A percentile compares a stretch with the other conserved stretches of the same genome.
Conservation (phyloP, 2,113 vertebrate genomes). For the Protomyctophum bolini region DNA sequence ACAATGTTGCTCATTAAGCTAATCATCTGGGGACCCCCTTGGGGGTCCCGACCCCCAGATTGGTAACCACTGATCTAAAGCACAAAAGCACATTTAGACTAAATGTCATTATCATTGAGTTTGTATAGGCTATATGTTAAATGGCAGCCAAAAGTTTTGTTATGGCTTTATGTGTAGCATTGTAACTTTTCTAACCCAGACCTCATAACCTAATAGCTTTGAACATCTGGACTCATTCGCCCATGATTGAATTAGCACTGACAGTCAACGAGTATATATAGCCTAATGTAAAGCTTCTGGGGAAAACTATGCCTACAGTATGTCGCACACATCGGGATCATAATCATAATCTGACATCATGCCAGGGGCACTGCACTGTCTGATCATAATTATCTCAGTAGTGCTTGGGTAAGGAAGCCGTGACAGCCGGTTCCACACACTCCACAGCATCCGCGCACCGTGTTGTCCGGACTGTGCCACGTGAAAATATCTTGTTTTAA, state of each 20-base stretch:
- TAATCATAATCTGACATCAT: too few relatives aligned
- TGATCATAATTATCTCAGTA: too few relatives aligned
- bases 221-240: background rate
- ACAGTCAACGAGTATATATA: background rate
- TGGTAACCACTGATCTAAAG: background rate
- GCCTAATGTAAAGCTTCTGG: background rate
- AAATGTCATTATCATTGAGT: constrained; percentile 14
- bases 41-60: too few relatives aligned
- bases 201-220: background rate
- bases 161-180: too few relatives aligned
- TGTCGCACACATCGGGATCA: background rate
- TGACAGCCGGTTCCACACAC: too few relatives aligned
- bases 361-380: too few relatives aligned
- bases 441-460: too few relatives aligned
- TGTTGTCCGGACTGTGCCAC: background rate
- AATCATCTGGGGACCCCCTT: too few relatives aligned
- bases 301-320: background rate
- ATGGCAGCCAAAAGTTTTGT: too few relatives aligned
- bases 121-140: background rate
- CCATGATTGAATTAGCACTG: background rate
- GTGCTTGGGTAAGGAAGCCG: too few relatives aligned
- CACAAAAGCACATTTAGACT: background rate
- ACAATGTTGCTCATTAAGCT: too few relatives aligned
- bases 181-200: background rate
- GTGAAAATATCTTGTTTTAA: background rate